Evolutionary conservation across 2,113 vertebrate genomes (phyloP).

Genomic region (Peromyscus maniculatus): DNA sequence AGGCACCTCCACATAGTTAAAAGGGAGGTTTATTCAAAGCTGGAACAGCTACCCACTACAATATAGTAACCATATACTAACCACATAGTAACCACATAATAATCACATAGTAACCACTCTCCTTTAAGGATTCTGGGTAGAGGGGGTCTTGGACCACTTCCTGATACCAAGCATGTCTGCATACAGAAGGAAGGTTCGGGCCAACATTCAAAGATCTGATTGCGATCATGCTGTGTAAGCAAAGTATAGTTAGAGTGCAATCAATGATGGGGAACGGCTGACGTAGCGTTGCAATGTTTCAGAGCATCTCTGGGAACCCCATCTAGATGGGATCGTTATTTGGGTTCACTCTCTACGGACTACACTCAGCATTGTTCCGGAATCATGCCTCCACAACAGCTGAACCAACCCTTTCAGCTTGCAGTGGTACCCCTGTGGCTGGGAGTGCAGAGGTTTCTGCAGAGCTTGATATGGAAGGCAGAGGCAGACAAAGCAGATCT

Average conservation of each 20-base stretch:
- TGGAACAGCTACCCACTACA: no score
- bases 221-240: background rate
- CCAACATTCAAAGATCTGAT: background rate
- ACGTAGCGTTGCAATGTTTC: background rate
- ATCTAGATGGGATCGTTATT: background rate
- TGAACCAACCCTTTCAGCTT: background rate
- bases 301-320: slow-evolving; percentile 5
- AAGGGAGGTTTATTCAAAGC: no score
- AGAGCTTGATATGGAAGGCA: background rate
- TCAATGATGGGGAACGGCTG: background rate
- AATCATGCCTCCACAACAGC: background rate
- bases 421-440: background rate
- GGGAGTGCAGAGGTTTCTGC: background rate
- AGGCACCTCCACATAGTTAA: no score
- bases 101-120: background rate
- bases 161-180: background rate
- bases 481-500: background rate
- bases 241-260: background rate
- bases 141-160: background rate
- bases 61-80: no score
- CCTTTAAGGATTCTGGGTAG: background rate
- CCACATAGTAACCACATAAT: no score
- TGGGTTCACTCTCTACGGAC: slow-evolving; percentile 1
- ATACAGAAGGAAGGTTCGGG: background rate
- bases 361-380: background rate